Base-by-base conservation (phyloP, 1,140 invertebrate genomes). In the Rhopalosiphum maidis region DNA sequence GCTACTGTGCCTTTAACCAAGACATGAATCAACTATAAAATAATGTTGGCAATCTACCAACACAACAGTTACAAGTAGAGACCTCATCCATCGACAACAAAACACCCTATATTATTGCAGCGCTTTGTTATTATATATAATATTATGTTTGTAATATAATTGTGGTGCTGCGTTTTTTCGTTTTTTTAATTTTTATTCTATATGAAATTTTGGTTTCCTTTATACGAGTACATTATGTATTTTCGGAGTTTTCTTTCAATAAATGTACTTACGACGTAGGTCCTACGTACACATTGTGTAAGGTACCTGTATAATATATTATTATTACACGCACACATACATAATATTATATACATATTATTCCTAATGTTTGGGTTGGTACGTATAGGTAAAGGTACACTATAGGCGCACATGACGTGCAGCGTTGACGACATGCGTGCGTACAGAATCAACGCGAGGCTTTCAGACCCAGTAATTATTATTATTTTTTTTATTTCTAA, bases 391-490 rank as follows among this genome's bases (percentile, higher is more conserved):
- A 77, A 77, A 77, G 60, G 60, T 77, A n/a, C n/a, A n/a, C 30
- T 77, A 77, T 77, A 43, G 83, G 35, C 41, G 87, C 48, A 89
- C 46, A 60, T 90, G 54, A 92, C 91, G 91, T 92, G 91, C 91
- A 41, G 35, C 46, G 11, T 8, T 46, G 35, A 85, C 91, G 77
- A 92, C 91, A 92, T 92, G 91, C 91, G 91, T 92, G 91, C 77
- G 43, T 93, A 51, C 91, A 93, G 91, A 86, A 93, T 93, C 91
- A 85, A 93, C 91, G 91, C 91, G 23, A 55, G 91, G 77, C 82
- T 86, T 92, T 86, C 82, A 85, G 43, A 93, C 82, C 91, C 91
- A 25, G 91, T 93, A 93, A 93, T 93, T 93, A 93, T 93, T 93
- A 93, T 93, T 93, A 86, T 92, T 92, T 48, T n/a, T n/a, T 82